Evolutionary conservation across 2,113 vertebrate species (phyloP), one percentile per base, ranked within the genome.

Genomic region (Heloderma charlesbogerti): DNA sequence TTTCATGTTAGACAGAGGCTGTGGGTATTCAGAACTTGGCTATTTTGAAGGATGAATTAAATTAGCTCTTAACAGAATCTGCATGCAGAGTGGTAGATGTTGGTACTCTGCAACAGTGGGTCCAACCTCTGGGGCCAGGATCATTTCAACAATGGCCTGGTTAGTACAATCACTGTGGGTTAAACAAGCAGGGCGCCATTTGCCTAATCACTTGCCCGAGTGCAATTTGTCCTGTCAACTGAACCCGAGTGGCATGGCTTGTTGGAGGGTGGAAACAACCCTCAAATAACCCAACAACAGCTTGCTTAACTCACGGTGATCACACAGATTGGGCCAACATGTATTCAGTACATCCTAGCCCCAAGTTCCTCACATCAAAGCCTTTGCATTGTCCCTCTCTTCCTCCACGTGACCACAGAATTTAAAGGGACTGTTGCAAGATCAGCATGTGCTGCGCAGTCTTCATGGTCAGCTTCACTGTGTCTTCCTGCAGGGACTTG

Each of bases 91-190:
- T 88, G 71, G 31, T 37, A 86, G 0, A 0, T 1, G 27, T 78
- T 83, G 86, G 43, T 48, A 34, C 3, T 57, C 37, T 86, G 69
- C 45, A 15, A 45, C 57, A 6, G 1, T 78, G 80, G 9, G 0
- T 74, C 6, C 3, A 45, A 25, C 25, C 77, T 45, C 1, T 22
- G 45, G 51, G 25, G 79, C 7, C 18, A 9, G 31, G 7, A 89
- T 66, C 72, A 86, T 57, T 29, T 90, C 69, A 89, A 89, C 63
- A 77, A n/a, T n/a, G n/a, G n/a, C n/a, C n/a, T n/a, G n/a, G n/a
- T n/a, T n/a, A n/a, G n/a, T n/a, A n/a, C n/a, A n/a, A n/a, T n/a
- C n/a, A n/a, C n/a, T n/a, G n/a, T n/a, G n/a, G n/a, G n/a, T n/a
- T n/a, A n/a, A n/a, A n/a, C n/a, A n/a, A n/a, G n/a, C n/a, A n/a